Percentiles rank a stretch among this genome's conserved stretches.
Conservation (phyloP, 1,140 invertebrate species). For the Drosophila melanica region DNA sequence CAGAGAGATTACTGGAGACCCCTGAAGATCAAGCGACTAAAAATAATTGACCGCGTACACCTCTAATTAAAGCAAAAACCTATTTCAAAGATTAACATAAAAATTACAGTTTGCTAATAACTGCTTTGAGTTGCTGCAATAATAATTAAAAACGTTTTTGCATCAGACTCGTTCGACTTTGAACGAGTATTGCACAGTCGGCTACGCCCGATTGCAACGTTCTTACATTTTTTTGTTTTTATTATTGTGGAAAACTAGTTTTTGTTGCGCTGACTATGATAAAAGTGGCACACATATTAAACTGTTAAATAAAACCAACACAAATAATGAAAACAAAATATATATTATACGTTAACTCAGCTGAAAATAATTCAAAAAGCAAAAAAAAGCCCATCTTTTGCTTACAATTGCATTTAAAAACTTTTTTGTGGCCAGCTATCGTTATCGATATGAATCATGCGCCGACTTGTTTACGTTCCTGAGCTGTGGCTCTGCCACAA, state of each 20-base stretch:
- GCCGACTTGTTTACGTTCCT: slow-evolving; percentile 13
- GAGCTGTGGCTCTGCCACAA: slow-evolving; percentile 2
- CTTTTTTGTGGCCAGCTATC: neutral
- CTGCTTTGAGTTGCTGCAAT: too few species aligned
- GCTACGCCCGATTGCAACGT: neutral
- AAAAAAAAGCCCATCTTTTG: slow-evolving; percentile 10
- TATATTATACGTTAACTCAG: slow-evolving; percentile 46
- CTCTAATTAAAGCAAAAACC: too few species aligned
- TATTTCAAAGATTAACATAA: too few species aligned
- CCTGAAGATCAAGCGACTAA: too few species aligned
- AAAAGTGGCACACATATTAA: slow-evolving; percentile 68
- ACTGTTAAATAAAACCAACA: slow-evolving; percentile 24
- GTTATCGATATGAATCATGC: slow-evolving; percentile 39
- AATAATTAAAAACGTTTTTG: too few species aligned
- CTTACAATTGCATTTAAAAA: slow-evolving; percentile 46
- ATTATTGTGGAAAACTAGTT: slow-evolving; percentile 62
- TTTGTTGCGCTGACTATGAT: slow-evolving; percentile 61
- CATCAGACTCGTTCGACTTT: too few species aligned
- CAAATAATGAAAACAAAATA: slow-evolving; percentile 16
- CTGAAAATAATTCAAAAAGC: slow-evolving; percentile 31
- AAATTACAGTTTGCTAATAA: too few species aligned
- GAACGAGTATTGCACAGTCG: too few species aligned
- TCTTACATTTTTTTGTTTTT: slow-evolving; percentile 26
- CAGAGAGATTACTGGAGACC: too few species aligned
- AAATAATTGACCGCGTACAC: too few species aligned